Evolutionary conservation across 2,113 vertebrate species (phyloP).

Genomic region (Scolopax mira): DNA sequence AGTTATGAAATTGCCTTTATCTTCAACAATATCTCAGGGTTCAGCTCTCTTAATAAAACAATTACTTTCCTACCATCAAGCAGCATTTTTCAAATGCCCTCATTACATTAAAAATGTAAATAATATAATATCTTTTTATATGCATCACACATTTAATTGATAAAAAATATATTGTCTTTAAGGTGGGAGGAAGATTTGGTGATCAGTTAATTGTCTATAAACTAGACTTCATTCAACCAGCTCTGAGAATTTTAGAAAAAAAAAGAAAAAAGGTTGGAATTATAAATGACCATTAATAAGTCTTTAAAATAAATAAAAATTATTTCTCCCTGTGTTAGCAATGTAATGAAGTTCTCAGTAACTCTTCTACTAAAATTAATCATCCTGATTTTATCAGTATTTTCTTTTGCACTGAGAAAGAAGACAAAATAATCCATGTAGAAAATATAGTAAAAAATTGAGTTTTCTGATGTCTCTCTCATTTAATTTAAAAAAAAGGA

Average conservation of each 20-base stretch:
- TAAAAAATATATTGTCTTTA: neutral
- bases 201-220: neutral
- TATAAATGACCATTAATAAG: neutral
- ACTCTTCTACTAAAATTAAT: neutral
- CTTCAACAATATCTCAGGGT: neutral
- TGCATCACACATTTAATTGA: neutral
- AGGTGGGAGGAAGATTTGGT: neutral
- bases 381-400: neutral
- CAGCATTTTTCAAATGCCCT: neutral
- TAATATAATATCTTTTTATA: neutral
- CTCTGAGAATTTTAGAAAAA: neutral
- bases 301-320: neutral
- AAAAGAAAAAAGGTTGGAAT: neutral
- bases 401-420: neutral
- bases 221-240: neutral
- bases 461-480: neutral
- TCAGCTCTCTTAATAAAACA: neutral
- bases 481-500: neutral
- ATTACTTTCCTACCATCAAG: neutral
- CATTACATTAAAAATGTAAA: neutral
- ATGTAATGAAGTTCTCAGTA: neutral
- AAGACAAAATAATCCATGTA: neutral
- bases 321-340: neutral
- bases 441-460: neutral
- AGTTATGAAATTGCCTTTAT: neutral